These are phyloP conservation scores for Cacoxenus indagator DNA, from an alignment of 2,888 invertebrate genomes.

Conservation along the genomic window DNA sequence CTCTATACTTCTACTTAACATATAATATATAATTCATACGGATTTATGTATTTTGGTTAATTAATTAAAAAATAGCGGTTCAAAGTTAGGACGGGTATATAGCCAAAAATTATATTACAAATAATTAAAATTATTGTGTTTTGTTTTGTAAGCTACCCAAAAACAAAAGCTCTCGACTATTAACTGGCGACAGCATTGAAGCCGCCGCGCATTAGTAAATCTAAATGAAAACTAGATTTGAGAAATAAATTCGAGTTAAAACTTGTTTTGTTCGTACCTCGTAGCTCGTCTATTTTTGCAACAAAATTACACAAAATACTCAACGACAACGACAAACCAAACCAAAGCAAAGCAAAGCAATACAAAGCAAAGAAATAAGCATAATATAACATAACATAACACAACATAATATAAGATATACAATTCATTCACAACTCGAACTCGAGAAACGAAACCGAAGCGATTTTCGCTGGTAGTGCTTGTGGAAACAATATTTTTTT, in stretches of 20 bases:
- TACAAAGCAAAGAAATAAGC: no score
- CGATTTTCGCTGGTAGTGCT: not conserved
- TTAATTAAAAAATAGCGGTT: no score
- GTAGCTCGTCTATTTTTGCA: not conserved
- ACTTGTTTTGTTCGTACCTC: slow-evolving; percentile 10
- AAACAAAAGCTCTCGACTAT: slow-evolving; percentile 11
- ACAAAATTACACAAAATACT: not conserved
- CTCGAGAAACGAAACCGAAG: not conserved
- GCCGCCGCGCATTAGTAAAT: slow-evolving; percentile 1
- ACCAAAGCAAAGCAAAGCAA: no score
- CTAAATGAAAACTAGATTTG: slow-evolving; percentile 15
- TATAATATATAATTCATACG: no score
- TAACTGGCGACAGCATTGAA: slow-evolving; percentile 16
- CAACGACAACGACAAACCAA: not conserved
- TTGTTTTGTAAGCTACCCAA: no score
- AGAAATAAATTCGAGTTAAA: slow-evolving; percentile 9
- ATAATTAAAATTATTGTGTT: no score
- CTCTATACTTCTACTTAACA: no score
- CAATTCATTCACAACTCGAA: slow-evolving; percentile 17
- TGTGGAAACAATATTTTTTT: not conserved
- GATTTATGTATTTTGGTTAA: no score
- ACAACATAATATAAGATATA: not conserved
- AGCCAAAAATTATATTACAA: no score
- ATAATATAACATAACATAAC: no score
- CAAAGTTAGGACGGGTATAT: no score